phyloP scores from a whole-genome alignment of 2,113 vertebrate species.

The Empidonax traillii region DNA sequence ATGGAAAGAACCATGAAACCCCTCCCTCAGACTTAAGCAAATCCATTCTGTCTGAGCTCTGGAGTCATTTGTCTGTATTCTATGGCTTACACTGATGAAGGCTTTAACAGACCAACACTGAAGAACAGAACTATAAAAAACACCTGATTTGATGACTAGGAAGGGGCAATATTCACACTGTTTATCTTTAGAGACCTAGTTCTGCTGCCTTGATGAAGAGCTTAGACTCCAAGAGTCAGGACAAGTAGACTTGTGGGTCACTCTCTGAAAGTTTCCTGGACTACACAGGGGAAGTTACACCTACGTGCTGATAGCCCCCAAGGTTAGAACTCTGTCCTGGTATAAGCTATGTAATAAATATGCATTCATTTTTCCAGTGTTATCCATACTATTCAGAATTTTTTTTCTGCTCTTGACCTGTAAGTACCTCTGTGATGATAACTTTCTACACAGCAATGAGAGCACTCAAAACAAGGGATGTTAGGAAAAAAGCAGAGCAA shows the following conservation, averaged over 20 bases:
- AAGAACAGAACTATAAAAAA: background rate
- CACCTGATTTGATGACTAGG: background rate
- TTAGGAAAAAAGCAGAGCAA: background rate
- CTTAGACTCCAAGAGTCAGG: background rate
- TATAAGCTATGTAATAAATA: background rate
- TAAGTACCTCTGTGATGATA: background rate
- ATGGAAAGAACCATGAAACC: background rate
- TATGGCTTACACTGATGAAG: background rate
- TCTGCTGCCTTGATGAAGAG: background rate
- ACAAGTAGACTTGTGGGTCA: background rate
- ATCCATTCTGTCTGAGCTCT: background rate
- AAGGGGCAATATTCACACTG: background rate
- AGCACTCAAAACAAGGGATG: background rate
- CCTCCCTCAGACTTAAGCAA: background rate
- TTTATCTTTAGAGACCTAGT: background rate
- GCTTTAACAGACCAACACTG: background rate
- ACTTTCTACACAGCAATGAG: background rate
- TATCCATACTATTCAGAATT: background rate
- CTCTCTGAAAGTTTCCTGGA: background rate
- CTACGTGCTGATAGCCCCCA: background rate
- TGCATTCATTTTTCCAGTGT: background rate
- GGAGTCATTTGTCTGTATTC: background rate
- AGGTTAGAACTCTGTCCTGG: background rate
- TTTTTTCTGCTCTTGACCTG: background rate
- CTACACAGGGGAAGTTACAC: background rate